A percentile compares a stretch with the other conserved stretches of the same genome.
Evolutionary conservation across 2,888 invertebrate species (phyloP).

Genomic region (Tipula unca): DNA sequence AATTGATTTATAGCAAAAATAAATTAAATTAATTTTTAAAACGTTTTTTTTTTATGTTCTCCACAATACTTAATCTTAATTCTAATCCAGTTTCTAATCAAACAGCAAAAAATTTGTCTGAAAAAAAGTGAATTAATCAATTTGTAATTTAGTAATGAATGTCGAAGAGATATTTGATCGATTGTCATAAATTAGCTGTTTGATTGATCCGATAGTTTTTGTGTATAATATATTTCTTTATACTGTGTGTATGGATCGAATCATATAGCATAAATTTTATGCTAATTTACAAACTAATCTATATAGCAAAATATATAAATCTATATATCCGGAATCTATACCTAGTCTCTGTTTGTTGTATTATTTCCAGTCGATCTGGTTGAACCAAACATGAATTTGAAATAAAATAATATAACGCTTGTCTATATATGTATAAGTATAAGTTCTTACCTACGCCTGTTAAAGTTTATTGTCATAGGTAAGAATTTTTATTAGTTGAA

Average conservation of each 20-base stretch:
- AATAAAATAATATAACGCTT: no score
- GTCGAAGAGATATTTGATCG: background rate
- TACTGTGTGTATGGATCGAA: background rate
- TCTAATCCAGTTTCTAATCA: constrained; percentile 14
- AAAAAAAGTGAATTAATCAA: background rate
- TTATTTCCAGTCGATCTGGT: no score
- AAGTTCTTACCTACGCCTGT: no score
- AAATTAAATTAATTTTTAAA: background rate
- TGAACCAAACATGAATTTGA: no score
- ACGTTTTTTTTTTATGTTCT: background rate
- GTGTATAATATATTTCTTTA: background rate
- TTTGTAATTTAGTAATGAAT: constrained; percentile 4
- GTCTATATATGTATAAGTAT: no score
- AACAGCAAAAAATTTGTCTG: background rate
- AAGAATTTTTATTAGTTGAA: no score
- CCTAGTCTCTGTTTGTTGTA: no score
- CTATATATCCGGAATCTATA: no score
- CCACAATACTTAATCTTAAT: background rate
- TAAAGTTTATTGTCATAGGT: no score
- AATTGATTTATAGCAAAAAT: background rate
- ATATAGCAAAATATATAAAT: no score
- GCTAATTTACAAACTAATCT: no score
- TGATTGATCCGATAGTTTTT: background rate
- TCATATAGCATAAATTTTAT: no score
- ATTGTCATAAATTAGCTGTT: background rate